Base-by-base conservation (phyloP, 2,113 vertebrate genomes). In the Trinectes maculatus region DNA sequence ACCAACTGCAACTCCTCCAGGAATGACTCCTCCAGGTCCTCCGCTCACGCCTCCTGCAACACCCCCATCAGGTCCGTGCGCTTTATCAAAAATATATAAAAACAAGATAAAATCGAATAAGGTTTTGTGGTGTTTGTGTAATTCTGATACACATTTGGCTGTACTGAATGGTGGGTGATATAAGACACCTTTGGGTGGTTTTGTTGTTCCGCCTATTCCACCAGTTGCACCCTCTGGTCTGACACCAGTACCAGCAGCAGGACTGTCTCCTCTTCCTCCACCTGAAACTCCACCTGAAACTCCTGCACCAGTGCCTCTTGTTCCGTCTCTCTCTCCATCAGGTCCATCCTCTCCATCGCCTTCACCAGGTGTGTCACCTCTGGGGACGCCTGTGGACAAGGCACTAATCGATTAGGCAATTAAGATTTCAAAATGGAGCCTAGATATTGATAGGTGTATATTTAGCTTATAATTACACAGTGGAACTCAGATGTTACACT, bases 311-410 rank as follows among this genome's bases (percentile, higher is more conserved):
- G 60, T 51, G n/a, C 53, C 31, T 28, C 18, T 70, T 47, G 33
- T 43, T 5, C 67, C 31, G 18, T 19, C 76, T 71, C 81, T 82
- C n/a, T 86, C 83, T 37, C 82, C 79, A 74, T 86, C 81, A 61
- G 81, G 80, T 33, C 80, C 79, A 36, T 54, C 84, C 31, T 89
- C 84, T 13, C 86, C 89, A 58, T 90, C 87, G 40, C 86, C 89
- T 80, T 91, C 86, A 42, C 90, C 90, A 24, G 90, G 90, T 12
- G 92, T 93, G 66, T 93, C 92, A 39, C 92, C 92, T 87, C 92
- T 87, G 47, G 91, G 89, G 43, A 86, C 77, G 54, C 84, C 88
- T 91, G 68, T 21, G 71, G 44, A 71, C 28, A 54, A 22, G 36
- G 13, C 12, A 46, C 13, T 48, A 31, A 58, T 15, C 3, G 19